Conservation (phyloP, 1,140 invertebrate genomes). For the Pseudomyrmex flavicornis region DNA sequence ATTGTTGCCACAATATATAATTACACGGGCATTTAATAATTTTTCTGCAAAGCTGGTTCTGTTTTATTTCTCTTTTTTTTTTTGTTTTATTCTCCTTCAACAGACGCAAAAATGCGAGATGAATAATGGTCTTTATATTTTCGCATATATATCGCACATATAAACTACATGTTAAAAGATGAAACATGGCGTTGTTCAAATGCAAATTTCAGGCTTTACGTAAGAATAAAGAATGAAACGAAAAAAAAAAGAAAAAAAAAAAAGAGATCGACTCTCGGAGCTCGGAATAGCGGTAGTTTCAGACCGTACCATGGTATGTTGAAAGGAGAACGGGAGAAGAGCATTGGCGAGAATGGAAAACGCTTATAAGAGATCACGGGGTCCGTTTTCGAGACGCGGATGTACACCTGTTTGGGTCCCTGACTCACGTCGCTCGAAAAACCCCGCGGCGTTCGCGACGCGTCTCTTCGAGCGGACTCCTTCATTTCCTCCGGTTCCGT, state of each 20-base stretch:
- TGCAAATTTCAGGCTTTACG: neutral
- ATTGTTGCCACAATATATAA: neutral
- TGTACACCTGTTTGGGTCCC: constrained; percentile 66
- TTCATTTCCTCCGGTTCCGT: constrained; percentile 59
- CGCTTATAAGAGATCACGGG: constrained; percentile 1
- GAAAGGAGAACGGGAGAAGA: neutral
- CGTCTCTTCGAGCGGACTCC: constrained; percentile 59
- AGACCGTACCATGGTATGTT: neutral
- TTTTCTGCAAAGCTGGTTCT: neutral
- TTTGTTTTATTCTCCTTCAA: neutral
- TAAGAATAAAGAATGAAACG: neutral
- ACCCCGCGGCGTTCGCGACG: constrained; percentile 62
- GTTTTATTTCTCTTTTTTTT: too few species aligned
- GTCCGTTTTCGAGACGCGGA: constrained; percentile 32
- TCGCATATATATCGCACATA: too few species aligned
- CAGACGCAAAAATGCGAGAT: neutral
- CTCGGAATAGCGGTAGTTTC: constrained; percentile 16
- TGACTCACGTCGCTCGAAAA: constrained; percentile 59
- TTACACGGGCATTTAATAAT: constrained; percentile 1
- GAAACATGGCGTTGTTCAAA: neutral
- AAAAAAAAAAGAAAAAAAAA: neutral
- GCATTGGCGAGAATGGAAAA: constrained; percentile 42
- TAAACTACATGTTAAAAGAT: too few species aligned
- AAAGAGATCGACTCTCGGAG: neutral
- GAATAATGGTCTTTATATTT: neutral